These are phyloP conservation scores for Pseudomyrmex pallidus DNA, from an alignment of 1,140 invertebrate species.

Conservation along the genomic window DNA sequence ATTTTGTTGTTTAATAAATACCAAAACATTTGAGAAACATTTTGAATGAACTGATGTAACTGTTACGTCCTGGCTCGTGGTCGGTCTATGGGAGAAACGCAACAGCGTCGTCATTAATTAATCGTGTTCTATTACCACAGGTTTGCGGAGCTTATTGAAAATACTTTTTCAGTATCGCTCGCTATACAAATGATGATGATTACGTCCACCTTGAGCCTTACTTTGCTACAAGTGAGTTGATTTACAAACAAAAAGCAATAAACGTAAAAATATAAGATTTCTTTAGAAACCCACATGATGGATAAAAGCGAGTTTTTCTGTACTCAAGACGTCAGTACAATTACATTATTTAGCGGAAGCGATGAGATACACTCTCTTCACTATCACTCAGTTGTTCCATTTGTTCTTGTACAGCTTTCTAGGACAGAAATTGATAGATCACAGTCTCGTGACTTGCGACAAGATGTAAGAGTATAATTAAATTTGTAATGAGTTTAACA, in stretches of 20 bases:
- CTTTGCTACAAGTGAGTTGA: constrained; percentile 34
- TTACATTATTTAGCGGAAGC: constrained; percentile 11
- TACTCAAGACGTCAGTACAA: neutral
- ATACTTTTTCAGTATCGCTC: constrained; percentile 29
- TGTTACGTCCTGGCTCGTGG: no score
- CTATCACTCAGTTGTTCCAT: constrained; percentile 36
- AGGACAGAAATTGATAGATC: constrained; percentile 24
- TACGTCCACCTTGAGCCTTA: constrained; percentile 28
- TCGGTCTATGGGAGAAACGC: no score
- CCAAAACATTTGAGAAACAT: no score
- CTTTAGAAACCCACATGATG: neutral
- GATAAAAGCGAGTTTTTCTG: neutral
- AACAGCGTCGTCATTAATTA: no score
- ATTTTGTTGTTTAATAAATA: no score
- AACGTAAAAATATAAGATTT: neutral
- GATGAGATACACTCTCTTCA: constrained; percentile 46
- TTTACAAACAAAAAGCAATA: neutral
- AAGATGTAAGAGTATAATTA: constrained; percentile 24
- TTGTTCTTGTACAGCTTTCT: constrained; percentile 27
- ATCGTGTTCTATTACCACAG: neutral
- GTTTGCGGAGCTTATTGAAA: constrained; percentile 36
- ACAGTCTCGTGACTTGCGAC: constrained; percentile 8
- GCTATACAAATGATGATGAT: constrained; percentile 29
- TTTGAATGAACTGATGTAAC: no score
- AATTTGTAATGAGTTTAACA: neutral